These are phyloP conservation scores for Amblyornis subalaris DNA, from an alignment of 2,113 vertebrate genomes.

Conservation along the genomic window DNA sequence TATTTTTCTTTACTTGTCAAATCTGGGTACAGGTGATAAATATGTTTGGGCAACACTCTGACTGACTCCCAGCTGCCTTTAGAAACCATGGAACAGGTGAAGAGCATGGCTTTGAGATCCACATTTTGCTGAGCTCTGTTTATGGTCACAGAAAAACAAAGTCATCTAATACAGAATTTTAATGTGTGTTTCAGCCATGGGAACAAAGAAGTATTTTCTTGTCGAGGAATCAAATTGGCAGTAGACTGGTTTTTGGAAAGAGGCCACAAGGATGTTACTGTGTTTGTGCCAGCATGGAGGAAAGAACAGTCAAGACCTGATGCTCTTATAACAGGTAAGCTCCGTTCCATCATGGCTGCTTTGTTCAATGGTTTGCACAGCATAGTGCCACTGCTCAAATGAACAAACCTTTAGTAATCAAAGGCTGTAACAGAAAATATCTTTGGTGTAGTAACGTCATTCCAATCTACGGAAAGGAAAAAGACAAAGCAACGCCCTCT, in stretches of 20 bases:
- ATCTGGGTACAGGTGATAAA: not conserved
- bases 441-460: not conserved
- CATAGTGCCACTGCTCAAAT: not conserved
- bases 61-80: not conserved
- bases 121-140: not conserved
- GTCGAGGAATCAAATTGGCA: constrained; percentile 93
- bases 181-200: constrained; percentile 84
- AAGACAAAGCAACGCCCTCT: not conserved
- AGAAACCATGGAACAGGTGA: not conserved
- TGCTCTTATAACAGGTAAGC: constrained; percentile 91
- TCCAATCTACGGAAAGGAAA: not conserved
- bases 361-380: not conserved
- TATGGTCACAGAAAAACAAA: not conserved
- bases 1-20: not conserved
- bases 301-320: constrained; percentile 96
- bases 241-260: constrained; percentile 97
- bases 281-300: constrained; percentile 97
- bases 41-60: not conserved
- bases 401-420: not conserved
- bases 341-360: not conserved
- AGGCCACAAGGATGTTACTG: constrained; percentile 92
- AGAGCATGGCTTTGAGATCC: not conserved
- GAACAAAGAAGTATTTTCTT: constrained; percentile 99
- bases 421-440: not conserved
- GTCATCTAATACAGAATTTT: not conserved